Evolutionary conservation across 2,888 invertebrate species (phyloP).

Genomic region (Galeopsomyia nigrocyanea): DNA sequence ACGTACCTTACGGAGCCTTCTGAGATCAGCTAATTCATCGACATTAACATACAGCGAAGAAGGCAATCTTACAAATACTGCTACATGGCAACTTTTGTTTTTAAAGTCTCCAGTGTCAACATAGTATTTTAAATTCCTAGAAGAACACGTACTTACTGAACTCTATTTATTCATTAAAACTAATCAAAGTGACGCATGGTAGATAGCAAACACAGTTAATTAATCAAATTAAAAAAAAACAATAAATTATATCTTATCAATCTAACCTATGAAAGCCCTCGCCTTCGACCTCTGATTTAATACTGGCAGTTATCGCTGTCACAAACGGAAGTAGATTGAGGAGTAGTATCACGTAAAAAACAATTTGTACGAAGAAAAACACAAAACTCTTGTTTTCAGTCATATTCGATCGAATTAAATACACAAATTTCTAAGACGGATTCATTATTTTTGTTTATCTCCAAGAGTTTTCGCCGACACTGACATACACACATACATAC

Average conservation of each 20-base stretch:
- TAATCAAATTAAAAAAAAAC: slow-evolving; percentile 9
- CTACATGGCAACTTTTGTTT: slow-evolving; percentile 55
- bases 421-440: slow-evolving; percentile 6
- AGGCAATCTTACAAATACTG: slow-evolving; percentile 59
- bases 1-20: slow-evolving; percentile 58
- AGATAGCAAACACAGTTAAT: no score
- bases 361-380: slow-evolving; percentile 4
- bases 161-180: slow-evolving; percentile 1
- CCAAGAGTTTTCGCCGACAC: not conserved
- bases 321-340: slow-evolving; percentile 25
- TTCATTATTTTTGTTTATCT: slow-evolving; percentile 37
- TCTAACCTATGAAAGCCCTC: slow-evolving; percentile 65
- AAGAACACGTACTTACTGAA: slow-evolving; percentile 4
- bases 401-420: slow-evolving; percentile 35
- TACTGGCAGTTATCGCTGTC: slow-evolving; percentile 48
- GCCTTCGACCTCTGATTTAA: slow-evolving; percentile 57
- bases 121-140: slow-evolving; percentile 57
- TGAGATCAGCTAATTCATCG: slow-evolving; percentile 64
- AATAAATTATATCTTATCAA: slow-evolving; percentile 14
- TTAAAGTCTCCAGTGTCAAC: slow-evolving; percentile 53
- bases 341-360: slow-evolving; percentile 15
- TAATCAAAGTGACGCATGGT: no score
- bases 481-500: no score
- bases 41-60: slow-evolving; percentile 61
- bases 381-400: slow-evolving; percentile 21